Percentiles rank a stretch among this genome's conserved stretches.
phyloP scores from a whole-genome alignment of 2,113 vertebrate genomes.

The Haplotaxodon microlepis region DNA sequence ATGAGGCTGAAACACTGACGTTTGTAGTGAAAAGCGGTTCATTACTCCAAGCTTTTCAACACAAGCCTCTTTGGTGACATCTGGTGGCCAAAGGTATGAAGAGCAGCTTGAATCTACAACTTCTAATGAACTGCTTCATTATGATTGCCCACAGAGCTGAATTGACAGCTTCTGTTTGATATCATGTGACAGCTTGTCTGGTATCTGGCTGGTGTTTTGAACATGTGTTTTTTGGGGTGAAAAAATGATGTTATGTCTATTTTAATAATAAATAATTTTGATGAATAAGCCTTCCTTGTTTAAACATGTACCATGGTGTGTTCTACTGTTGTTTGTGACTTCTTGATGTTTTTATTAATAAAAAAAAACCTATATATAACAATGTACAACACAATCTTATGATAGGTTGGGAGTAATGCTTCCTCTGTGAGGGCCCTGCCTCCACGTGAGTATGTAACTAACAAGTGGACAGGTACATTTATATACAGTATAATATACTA shows the following conservation, averaged over 20 bases:
- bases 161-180: not conserved
- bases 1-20: not conserved
- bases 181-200: not conserved
- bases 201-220: not conserved
- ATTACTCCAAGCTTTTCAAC: not conserved
- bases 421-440: not conserved
- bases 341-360: not conserved
- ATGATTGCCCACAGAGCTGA: not conserved
- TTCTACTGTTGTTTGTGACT: not conserved
- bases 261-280: not conserved
- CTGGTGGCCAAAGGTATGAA: not conserved
- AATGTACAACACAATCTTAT: not conserved
- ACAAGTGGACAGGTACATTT: not conserved
- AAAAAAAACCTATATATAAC: not conserved
- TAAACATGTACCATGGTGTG: not conserved
- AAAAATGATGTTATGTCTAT: not conserved
- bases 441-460: not conserved
- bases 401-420: not conserved
- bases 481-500: not conserved
- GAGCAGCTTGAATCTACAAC: not conserved
- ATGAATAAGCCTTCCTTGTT: not conserved
- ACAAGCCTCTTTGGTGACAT: not conserved
- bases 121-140: not conserved
- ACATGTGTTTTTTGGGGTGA: not conserved
- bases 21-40: accelerated